Evolutionary conservation across 1,140 invertebrate species (phyloP), one percentile per base, ranked within the genome.

Genomic region (Andrena cerasifolii): DNA sequence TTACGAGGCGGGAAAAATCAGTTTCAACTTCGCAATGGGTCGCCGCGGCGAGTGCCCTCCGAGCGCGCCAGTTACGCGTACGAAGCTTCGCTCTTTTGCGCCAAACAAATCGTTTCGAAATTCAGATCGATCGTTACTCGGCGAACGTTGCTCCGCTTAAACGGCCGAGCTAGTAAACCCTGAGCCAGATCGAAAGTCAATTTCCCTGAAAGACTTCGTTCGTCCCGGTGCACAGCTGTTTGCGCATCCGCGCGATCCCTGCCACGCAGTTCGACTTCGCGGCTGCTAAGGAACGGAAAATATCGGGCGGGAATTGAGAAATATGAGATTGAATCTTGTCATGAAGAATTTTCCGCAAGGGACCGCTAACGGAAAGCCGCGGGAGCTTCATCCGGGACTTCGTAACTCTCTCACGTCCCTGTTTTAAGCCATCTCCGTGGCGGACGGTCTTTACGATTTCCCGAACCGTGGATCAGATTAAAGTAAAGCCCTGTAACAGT

Each of bases 341-440:
- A 75, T 51, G 53, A 61, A 79, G 58, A 84, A 84, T 68, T 80
- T 73, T 65, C 63, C 53, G 73, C 66, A 59, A 80, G 26, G 61
- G 65, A 53, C n/a, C 53, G 82, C 49, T 56, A 80, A 84, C 78
- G 73, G 56, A 78, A 80, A 79, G 61, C 65, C 71, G 67, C 72
- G n/a, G 26, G 33, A 58, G 31, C 59, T 76, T 80, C 73, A 68
- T 78, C 66, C 47, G 47, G 43, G 61, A 80, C 77, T 84, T 84
- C 68, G 82, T 84, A 84, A 84, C 61, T 83, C 68, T 58, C 73
- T 85, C 83, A 84, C 79, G 82, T 81, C 45, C 77, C 49, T 65
- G 62, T 84, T 84, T 84, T 84, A 84, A 84, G 82, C 83, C 67
- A 70, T 84, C 78, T 73, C 68, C 82, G 53, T 65, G 49, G 59